phyloP scores from a whole-genome alignment of 2,113 vertebrate genomes.

The Muscicapa adusta region DNA sequence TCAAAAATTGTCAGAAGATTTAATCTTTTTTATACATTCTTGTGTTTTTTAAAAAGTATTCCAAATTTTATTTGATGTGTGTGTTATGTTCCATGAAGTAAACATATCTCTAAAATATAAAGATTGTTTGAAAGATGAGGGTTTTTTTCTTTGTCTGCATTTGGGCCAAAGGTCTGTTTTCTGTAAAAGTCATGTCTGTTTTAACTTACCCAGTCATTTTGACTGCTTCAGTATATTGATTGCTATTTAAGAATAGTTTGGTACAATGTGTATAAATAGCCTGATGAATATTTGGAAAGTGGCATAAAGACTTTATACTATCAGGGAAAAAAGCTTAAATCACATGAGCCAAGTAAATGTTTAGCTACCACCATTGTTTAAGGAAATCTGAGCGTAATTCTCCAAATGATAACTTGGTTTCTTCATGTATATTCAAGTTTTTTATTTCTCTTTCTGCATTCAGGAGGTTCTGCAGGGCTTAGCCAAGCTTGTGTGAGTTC shows the following conservation, averaged over 20 bases:
- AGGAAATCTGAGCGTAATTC: neutral
- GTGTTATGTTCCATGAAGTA: slow-evolving; percentile 25
- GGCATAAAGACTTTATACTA: neutral
- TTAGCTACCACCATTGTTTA: neutral
- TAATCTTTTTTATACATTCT: neutral
- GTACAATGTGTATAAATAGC: neutral
- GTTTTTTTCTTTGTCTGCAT: neutral
- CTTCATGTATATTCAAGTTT: neutral
- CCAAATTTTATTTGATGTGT: neutral
- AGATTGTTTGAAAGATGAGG: slow-evolving; percentile 26
- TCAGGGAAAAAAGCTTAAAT: neutral
- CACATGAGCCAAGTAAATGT: neutral
- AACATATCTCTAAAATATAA: slow-evolving; percentile 53
- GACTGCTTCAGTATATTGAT: slow-evolving; percentile 47
- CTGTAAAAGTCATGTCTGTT: slow-evolving; percentile 58
- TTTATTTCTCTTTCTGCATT: neutral
- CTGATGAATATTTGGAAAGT: neutral
- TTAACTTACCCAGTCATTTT: slow-evolving; percentile 55
- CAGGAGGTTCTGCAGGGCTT: neutral
- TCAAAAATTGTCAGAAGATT: neutral
- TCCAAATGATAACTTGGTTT: neutral
- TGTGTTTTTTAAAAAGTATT: neutral
- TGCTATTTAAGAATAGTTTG: slow-evolving; percentile 29
- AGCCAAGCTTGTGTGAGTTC: neutral
- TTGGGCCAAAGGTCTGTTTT: slow-evolving; percentile 62